Conservation (phyloP, 1,140 invertebrate genomes). For the Caenorhabditis brenneri region DNA sequence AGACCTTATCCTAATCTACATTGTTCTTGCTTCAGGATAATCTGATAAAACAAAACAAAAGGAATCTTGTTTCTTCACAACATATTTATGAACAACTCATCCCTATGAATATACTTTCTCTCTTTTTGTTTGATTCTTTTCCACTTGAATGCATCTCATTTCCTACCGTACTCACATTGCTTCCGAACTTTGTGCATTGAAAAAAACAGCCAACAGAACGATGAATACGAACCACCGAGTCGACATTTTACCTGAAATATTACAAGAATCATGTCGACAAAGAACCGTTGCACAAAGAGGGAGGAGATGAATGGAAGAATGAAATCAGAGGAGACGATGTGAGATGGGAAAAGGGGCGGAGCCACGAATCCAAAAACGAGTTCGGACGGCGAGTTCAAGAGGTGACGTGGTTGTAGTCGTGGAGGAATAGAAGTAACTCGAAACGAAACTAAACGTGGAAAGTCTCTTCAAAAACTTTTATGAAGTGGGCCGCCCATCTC, state of each 20-base stretch:
- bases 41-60: no score
- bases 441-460: conserved; percentile 2
- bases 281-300: background rate
- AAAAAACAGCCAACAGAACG: conserved; percentile 8
- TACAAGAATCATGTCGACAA: background rate
- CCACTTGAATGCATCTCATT: background rate
- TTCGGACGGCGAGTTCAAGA: background rate
- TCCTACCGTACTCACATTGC: conserved; percentile 31
- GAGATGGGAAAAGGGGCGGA: background rate
- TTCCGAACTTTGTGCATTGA: conserved; percentile 9
- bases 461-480: background rate
- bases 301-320: background rate
- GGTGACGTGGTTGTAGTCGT: background rate
- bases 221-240: background rate
- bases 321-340: background rate
- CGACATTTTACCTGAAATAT: conserved; percentile 20
- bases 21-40: no score
- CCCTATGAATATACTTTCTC: background rate
- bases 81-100: background rate
- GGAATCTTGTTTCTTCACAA: no score
- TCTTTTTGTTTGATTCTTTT: background rate
- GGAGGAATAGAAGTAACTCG: background rate
- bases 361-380: background rate
- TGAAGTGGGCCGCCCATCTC: background rate
- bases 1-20: no score